Percentiles rank a stretch among this genome's conserved stretches.
These are phyloP conservation scores for Oceanites oceanicus DNA, from an alignment of 2,113 vertebrate genomes.

Conservation along the genomic window DNA sequence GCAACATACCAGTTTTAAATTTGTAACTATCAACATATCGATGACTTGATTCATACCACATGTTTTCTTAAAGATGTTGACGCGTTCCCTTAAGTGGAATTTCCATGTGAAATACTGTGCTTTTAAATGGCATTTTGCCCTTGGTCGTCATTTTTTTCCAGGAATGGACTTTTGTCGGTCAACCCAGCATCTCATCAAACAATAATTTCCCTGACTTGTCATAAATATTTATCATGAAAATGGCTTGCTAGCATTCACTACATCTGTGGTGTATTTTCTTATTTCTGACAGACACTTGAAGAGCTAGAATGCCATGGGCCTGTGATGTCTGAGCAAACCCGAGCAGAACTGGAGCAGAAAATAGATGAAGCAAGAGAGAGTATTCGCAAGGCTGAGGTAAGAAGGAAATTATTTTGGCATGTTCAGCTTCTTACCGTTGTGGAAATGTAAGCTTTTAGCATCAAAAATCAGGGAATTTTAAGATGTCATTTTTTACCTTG, in stretches of 20 bases:
- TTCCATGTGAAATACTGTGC: background rate
- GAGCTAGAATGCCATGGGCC: slow-evolving; percentile 89
- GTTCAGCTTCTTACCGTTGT: background rate
- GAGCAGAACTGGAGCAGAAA: slow-evolving; percentile 90
- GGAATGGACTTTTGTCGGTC: no score
- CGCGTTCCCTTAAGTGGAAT: background rate
- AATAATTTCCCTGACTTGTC: background rate
- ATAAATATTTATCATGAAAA: background rate
- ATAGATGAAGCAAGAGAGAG: slow-evolving; percentile 93
- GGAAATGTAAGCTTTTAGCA: background rate
- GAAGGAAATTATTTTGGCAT: background rate
- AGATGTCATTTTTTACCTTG: background rate
- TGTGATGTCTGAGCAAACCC: slow-evolving; percentile 85
- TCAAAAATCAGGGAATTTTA: background rate
- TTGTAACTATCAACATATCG: background rate
- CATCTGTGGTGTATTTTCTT: background rate
- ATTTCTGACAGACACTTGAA: slow-evolving; percentile 81
- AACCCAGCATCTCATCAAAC: background rate
- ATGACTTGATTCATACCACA: background rate
- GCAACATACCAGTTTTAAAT: background rate
- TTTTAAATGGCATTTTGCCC: background rate
- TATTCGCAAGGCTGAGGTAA: slow-evolving; percentile 96
- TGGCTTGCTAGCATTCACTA: background rate
- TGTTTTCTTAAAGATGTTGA: background rate
- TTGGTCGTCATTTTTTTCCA: background rate